Percentiles rank a stretch among this genome's conserved stretches.
Evolutionary conservation across 2,797 vertebrate species (phyloP).

Genomic region (Melanotaenia maccullochi): DNA sequence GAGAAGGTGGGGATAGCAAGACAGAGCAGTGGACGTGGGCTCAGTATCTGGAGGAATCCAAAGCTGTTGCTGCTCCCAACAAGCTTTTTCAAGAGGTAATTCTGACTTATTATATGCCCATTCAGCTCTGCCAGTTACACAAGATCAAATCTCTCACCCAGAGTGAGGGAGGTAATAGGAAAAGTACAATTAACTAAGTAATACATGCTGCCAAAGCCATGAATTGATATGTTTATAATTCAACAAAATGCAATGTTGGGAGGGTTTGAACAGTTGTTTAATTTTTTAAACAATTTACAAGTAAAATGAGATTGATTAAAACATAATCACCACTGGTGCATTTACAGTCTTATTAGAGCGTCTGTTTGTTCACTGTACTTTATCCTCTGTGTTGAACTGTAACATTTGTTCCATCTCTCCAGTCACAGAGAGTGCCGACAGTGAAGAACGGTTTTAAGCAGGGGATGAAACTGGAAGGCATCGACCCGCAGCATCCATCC

Average conservation of each 20-base stretch:
- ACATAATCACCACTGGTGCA: background rate
- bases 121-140: constrained; percentile 8
- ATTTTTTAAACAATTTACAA: constrained; percentile 12
- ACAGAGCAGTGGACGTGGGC: constrained; percentile 93
- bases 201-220: background rate
- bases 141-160: background rate
- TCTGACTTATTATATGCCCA: constrained; percentile 15
- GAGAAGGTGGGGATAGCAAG: constrained; percentile 86
- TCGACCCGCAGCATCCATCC: constrained; percentile 95
- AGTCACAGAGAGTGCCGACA: constrained; percentile 86
- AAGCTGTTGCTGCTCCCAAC: constrained; percentile 89
- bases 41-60: constrained; percentile 92
- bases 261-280: constrained; percentile 1
- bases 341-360: background rate
- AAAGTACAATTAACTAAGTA: constrained; percentile 18
- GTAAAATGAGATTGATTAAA: background rate
- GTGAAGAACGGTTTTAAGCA: constrained; percentile 92
- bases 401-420: constrained; percentile 30
- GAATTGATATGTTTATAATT: background rate
- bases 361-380: background rate
- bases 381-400: constrained; percentile 10
- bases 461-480: constrained; percentile 97
- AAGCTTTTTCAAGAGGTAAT: constrained; percentile 94
- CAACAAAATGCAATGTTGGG: background rate
- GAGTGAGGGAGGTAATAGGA: constrained; percentile 14